A percentile compares a stretch with the other conserved stretches of the same genome.
Conservation (phyloP, 2,113 vertebrate genomes). For the Meriones unguiculatus region DNA sequence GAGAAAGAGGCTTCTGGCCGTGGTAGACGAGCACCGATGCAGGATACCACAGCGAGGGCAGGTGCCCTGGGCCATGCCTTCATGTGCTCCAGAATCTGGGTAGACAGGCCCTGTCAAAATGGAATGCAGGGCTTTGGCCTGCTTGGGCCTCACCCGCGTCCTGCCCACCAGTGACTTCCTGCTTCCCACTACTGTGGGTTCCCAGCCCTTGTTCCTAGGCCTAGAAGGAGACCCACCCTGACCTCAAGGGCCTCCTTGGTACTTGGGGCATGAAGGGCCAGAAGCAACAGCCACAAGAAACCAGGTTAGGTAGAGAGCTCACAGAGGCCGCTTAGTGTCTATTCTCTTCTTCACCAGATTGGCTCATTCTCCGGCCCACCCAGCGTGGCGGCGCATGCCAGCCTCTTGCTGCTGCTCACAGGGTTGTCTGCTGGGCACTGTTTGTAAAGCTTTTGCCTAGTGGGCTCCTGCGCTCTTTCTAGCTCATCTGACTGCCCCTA, state of each 20-base stretch:
- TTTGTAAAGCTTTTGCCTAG: neutral
- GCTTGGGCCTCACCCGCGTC: conserved; percentile 14
- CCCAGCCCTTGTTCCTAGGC: neutral
- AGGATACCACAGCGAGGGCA: neutral
- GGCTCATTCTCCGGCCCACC: neutral
- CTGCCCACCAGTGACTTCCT: conserved; percentile 9
- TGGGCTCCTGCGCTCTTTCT: neutral
- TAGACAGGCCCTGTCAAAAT: conserved; percentile 26
- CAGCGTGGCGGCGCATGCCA: neutral
- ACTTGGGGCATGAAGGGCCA: neutral
- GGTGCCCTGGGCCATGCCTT: neutral
- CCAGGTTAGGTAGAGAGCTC: neutral
- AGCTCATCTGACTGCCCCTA: neutral
- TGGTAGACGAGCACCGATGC: neutral
- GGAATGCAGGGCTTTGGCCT: conserved; percentile 46
- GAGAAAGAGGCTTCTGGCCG: neutral
- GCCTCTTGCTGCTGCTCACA: neutral
- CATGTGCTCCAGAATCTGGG: neutral
- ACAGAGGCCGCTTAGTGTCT: neutral
- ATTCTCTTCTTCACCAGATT: neutral
- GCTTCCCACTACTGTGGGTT: conserved; percentile 25
- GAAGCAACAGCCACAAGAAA: neutral
- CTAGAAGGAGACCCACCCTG: neutral
- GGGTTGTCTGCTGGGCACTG: neutral
- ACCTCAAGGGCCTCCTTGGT: neutral